Evolutionary conservation across 2,113 vertebrate species (phyloP), one percentile per base, ranked within the genome.

Genomic region (Phocoena phocoena): DNA sequence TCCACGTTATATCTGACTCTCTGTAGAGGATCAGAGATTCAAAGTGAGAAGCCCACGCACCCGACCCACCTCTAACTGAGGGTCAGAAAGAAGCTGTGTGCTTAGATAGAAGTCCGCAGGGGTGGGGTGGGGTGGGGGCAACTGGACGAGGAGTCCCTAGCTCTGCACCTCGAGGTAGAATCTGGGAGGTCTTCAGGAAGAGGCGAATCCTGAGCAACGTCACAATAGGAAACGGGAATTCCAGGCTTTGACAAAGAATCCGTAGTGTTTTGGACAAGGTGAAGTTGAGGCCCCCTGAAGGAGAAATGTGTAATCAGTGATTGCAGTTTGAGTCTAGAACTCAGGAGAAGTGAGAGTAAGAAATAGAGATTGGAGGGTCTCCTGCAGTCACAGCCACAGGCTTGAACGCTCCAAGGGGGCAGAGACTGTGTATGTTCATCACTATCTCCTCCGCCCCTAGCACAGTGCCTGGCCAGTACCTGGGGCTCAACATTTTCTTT

Each of bases 61-160:
- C 28, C 67, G 5, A 15, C 68, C 15, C 14, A 33, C 31, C 26
- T 73, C 67, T 88, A 36, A 70, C 1, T 68, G 38, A 9, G n/a
- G 65, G 15, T 63, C 41, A 25, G 36, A 41, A 26, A 71, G 83
- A 88, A 60, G 36, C 50, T 74, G 20, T 15, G 28, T 5, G 1
- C 85, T 68, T 68, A 47, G 58, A 41, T 55, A 23, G n/a, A 82
- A 50, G 71, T 60, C 68, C 47, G 14, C 21, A 74, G 63, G 20
- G 23, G 20, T 0, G 0, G 11, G 25, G 26, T 0, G 1, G 38
- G 25, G 26, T 0, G 1, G 38, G 38, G 15, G 47, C 1, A 8
- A 62, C 70, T 76, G 33, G 36, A 47, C 13, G 55, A 88, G 47
- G 13, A 53, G n/a, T 38, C 13, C 33, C 20, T n/a, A 55, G 68